A percentile compares a stretch with the other conserved stretches of the same genome.
Evolutionary conservation across 2,888 invertebrate species (phyloP).

Genomic region (Mimachlamys varia): DNA sequence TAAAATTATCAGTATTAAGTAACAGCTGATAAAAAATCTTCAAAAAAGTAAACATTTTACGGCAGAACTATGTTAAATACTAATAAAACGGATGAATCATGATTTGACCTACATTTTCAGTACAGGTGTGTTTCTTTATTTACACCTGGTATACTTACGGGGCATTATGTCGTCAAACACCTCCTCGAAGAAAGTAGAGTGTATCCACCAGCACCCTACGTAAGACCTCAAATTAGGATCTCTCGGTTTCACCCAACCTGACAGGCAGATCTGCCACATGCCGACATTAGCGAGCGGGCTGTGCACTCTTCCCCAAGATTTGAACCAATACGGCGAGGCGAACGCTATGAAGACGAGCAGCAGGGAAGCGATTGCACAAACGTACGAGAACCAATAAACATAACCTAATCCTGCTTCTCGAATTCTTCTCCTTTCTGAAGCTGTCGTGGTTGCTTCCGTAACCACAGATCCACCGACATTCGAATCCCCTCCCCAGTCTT

Average conservation of each 20-base stretch:
- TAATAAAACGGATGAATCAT: slow-evolving; percentile 25
- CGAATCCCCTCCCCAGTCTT: slow-evolving; percentile 46
- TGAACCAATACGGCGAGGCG: slow-evolving; percentile 74
- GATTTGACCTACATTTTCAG: not conserved
- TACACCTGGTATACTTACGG: slow-evolving; percentile 61
- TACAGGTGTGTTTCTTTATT: not conserved
- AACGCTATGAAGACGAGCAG: slow-evolving; percentile 72
- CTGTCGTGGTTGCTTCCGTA: not conserved
- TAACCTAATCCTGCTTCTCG: slow-evolving; percentile 42
- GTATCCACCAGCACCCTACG: slow-evolving; percentile 79
- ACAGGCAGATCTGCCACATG: slow-evolving; percentile 75
- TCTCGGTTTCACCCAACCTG: slow-evolving; percentile 72
- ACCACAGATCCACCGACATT: slow-evolving; percentile 46
- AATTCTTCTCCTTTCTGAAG: slow-evolving; percentile 14
- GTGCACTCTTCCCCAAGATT: slow-evolving; percentile 76
- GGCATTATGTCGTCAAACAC: slow-evolving; percentile 71
- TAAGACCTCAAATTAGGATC: slow-evolving; percentile 73
- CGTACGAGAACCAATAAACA: slow-evolving; percentile 63
- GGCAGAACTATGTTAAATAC: too few relatives aligned
- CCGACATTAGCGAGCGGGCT: slow-evolving; percentile 75
- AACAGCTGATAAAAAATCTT: too few relatives aligned
- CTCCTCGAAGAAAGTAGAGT: slow-evolving; percentile 71
- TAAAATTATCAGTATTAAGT: too few relatives aligned
- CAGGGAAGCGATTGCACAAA: slow-evolving; percentile 63
- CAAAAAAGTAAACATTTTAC: too few relatives aligned